These are phyloP conservation scores for Anoura caudifer DNA, from an alignment of 2,113 vertebrate species.

Conservation along the genomic window DNA sequence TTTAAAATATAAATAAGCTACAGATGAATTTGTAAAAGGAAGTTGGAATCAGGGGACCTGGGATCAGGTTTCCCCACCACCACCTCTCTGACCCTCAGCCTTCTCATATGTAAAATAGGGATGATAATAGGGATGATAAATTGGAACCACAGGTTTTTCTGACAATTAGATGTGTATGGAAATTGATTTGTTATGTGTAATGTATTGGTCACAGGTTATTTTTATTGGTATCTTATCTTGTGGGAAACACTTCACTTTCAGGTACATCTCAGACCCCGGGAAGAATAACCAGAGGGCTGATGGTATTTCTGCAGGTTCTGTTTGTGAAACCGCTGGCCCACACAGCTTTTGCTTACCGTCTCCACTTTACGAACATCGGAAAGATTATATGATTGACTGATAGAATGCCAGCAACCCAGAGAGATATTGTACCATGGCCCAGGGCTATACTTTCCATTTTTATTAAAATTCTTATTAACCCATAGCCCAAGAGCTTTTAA, in stretches of 20 bases:
- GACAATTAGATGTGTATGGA: background rate
- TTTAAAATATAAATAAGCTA: background rate
- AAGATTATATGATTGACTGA: slow-evolving; percentile 67
- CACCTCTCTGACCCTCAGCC: background rate
- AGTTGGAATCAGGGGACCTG: background rate
- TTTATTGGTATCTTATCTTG: background rate
- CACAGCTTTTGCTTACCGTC: background rate
- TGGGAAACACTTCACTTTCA: background rate
- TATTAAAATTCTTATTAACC: slow-evolving; percentile 76
- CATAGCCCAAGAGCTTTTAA: slow-evolving; percentile 67
- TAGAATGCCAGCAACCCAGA: slow-evolving; percentile 34
- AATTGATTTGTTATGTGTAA: background rate
- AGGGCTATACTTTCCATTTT: slow-evolving; percentile 65
- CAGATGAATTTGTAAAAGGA: background rate
- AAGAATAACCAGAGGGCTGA: background rate
- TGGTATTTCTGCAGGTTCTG: background rate
- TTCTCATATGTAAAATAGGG: background rate
- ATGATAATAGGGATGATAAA: background rate
- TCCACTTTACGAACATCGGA: background rate
- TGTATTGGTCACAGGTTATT: background rate
- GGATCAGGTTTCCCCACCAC: background rate
- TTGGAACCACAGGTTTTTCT: background rate
- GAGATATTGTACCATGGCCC: slow-evolving; percentile 44
- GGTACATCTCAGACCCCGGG: background rate
- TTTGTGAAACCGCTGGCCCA: slow-evolving; percentile 16